These are phyloP conservation scores for Melipona bicolor DNA, from an alignment of 2,888 invertebrate genomes.

Conservation along the genomic window DNA sequence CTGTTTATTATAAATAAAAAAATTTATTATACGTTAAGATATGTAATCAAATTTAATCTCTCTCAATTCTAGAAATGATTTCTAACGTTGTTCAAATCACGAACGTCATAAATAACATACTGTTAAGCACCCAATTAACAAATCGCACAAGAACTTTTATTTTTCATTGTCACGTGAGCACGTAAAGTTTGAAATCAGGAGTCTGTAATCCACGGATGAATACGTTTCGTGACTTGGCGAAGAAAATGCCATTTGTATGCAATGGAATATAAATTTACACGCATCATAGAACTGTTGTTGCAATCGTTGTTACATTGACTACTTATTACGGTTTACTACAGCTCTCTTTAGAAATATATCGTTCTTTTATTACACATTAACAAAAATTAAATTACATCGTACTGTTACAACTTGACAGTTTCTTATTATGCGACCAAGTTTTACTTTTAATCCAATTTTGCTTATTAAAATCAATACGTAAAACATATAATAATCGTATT, in stretches of 20 bases:
- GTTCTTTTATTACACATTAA: too few relatives aligned
- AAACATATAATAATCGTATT: too few relatives aligned
- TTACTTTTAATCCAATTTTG: too few relatives aligned
- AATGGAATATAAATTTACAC: slow-evolving; percentile 37
- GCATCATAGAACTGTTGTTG: slow-evolving; percentile 12
- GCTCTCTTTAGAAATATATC: too few relatives aligned
- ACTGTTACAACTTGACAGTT: too few relatives aligned
- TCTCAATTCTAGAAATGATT: too few relatives aligned
- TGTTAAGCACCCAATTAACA: slow-evolving; percentile 4
- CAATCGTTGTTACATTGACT: slow-evolving; percentile 1
- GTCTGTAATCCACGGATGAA: slow-evolving; percentile 31
- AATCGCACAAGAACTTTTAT: slow-evolving; percentile 4
- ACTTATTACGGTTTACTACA: slow-evolving; percentile 16
- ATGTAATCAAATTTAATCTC: too few relatives aligned
- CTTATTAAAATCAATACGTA: too few relatives aligned
- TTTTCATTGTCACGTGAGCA: not conserved
- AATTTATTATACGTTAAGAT: too few relatives aligned
- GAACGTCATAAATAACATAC: not conserved
- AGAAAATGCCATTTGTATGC: slow-evolving; percentile 46
- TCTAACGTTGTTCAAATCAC: not conserved
- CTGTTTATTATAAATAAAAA: too few relatives aligned
- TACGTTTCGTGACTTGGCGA: slow-evolving; percentile 20
- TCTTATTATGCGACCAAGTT: too few relatives aligned
- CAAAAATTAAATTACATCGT: too few relatives aligned
- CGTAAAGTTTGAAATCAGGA: slow-evolving; percentile 21